Conservation (phyloP, 64 coral and sea anemone species). For the Montipora foliosa region DNA sequence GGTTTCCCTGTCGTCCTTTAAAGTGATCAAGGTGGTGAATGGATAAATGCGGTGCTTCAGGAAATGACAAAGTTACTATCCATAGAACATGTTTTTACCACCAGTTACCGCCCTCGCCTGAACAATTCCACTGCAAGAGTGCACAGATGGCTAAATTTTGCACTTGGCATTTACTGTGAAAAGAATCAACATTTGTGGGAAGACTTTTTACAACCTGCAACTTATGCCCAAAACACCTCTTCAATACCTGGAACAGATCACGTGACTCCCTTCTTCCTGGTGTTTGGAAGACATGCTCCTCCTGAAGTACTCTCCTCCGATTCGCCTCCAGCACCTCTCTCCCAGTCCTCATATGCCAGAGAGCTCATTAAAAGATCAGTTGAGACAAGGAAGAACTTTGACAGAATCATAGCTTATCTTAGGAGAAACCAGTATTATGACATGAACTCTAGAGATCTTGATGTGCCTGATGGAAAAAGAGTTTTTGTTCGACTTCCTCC, state of each 20-base stretch:
- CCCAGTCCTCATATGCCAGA: not conserved
- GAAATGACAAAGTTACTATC: conserved; percentile 21
- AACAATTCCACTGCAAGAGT: conserved; percentile 42
- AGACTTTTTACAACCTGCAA: conserved; percentile 61
- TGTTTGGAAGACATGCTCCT: too few species aligned
- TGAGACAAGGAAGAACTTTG: not conserved
- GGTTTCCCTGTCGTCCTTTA: conserved; percentile 24
- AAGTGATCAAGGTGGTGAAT: conserved; percentile 59
- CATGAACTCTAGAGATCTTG: not conserved
- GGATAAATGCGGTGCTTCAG: conserved; percentile 18
- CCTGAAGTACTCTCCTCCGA: too few species aligned
- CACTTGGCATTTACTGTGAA: conserved; percentile 47
- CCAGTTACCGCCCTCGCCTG: conserved; percentile 38
- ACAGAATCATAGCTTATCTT: not conserved
- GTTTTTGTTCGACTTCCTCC: not conserved
- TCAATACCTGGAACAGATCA: too few species aligned
- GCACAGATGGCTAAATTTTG: conserved; percentile 50
- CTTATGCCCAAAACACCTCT: too few species aligned
- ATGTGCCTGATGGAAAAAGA: not conserved
- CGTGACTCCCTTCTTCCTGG: too few species aligned
- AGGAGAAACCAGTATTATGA: not conserved
- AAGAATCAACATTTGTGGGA: conserved; percentile 51
- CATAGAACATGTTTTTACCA: not conserved
- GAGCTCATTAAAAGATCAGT: not conserved
- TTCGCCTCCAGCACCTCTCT: not conserved